Base-by-base conservation (phyloP, 1,140 invertebrate genomes). In the Diorhabda elongata region DNA sequence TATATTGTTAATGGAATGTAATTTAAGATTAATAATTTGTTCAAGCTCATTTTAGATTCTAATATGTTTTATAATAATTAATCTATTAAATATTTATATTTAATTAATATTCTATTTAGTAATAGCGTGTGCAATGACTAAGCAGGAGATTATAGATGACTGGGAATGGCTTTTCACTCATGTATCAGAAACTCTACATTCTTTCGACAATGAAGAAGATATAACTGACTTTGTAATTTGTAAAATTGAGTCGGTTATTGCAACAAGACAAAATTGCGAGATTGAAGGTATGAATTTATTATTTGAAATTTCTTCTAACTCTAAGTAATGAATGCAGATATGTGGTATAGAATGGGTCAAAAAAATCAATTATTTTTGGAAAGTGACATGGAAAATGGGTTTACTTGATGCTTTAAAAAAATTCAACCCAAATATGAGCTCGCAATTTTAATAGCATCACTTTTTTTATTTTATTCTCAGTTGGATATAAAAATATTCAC, bases 141-240 rank as follows among this genome's bases (percentile, higher is more conserved):
- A 89, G 73, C 85, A 90, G 76, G 96, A 98, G 79, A 98, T 98
- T 71, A 80, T 90, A 42, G 87, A 91, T 80, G 91, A 98, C 81
- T 99, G 97, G 97, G 88, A 93, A 81, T 98, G 96, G 95, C 82
- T 99, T 9, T 90, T 96, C 77, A 84, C 88, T 44, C 93, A 98
- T 87, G 83, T 99, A 7, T 88, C 92, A 75, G 87, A 88, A 43
- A 96, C 94, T 42, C 83, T 98, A 47, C 89, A 91, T 80, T 91
- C 90, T 41, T 98, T 98, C 87, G 96, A 98, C 74, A 92, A 85
- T 71, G 95, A 98, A 79, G 94, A 97, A 74, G 96, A 99, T 82
- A 88, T 96, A 43, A 96, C 94, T 61, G 93, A 96, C 73, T 99
- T 97, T 88, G 96, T 98, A 6, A 90, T 88, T 73, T 97, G 95